phyloP scores from a whole-genome alignment of 2,797 vertebrate genomes.

The Potorous gilbertii region DNA sequence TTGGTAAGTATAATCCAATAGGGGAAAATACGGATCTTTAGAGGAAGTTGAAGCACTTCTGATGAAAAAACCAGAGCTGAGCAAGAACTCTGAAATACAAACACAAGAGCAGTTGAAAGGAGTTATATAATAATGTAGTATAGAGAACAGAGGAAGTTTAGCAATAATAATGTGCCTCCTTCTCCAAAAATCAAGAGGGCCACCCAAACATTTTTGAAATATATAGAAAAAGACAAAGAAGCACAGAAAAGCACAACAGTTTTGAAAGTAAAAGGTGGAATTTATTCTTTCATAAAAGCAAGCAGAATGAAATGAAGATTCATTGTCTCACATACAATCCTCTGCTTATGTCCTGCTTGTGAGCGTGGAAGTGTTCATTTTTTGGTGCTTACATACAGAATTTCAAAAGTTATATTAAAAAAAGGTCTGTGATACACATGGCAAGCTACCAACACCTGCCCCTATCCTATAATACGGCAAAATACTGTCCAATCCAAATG shows the following conservation, averaged over 20 bases:
- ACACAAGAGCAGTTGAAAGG: neutral
- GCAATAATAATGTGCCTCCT: neutral
- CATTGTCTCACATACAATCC: neutral
- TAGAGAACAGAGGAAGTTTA: neutral
- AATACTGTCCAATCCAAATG: too few relatives aligned
- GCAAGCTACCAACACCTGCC: too few relatives aligned
- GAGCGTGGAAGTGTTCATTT: neutral
- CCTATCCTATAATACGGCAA: too few relatives aligned
- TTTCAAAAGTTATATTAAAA: too few relatives aligned
- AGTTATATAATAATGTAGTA: neutral
- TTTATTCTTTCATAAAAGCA: neutral
- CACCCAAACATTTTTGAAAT: neutral
- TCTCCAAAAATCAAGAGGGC: neutral
- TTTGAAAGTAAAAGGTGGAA: neutral
- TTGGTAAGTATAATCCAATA: neutral
- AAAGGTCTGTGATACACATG: too few relatives aligned
- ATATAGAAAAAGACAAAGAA: neutral
- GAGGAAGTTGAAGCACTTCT: neutral
- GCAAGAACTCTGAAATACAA: neutral
- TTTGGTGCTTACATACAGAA: neutral
- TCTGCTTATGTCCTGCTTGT: neutral
- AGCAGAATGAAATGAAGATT: neutral
- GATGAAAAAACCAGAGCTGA: neutral
- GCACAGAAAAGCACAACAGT: neutral
- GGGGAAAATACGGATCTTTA: neutral